phyloP scores from a whole-genome alignment of 2,888 invertebrate genomes.

The Siphlonurus alternatus region DNA sequence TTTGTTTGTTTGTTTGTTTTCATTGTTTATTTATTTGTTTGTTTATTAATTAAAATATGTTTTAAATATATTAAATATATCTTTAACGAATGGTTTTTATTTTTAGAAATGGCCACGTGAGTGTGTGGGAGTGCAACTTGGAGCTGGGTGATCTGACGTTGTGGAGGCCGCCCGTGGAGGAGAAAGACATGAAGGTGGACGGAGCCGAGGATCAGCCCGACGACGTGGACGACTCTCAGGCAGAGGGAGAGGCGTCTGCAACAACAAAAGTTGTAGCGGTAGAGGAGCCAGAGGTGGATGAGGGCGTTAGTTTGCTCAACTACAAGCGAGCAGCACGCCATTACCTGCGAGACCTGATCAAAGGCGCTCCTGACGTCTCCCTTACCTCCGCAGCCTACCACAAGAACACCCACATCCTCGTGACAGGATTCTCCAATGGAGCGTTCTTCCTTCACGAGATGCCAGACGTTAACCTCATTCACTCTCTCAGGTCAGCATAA shows the following conservation, averaged over 20 bases:
- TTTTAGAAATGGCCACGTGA: conserved; percentile 59
- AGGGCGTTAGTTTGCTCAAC: conserved; percentile 26
- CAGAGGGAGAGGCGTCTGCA: conserved; percentile 18
- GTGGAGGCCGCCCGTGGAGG: conserved; percentile 28
- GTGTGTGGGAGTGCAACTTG: conserved; percentile 72
- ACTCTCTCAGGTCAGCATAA: conserved; percentile 49
- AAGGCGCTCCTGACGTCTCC: conserved; percentile 39
- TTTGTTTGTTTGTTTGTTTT: too few relatives aligned
- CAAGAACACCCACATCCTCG: conserved; percentile 56
- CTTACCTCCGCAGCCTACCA: conserved; percentile 77
- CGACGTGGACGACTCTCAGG: conserved; percentile 17
- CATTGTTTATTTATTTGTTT: too few relatives aligned
- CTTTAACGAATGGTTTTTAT: not conserved
- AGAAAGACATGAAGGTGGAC: conserved; percentile 15
- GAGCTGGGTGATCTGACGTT: conserved; percentile 48
- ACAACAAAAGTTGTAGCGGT: conserved; percentile 22
- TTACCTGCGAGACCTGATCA: conserved; percentile 55
- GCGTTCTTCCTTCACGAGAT: conserved; percentile 87
- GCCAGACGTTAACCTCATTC: conserved; percentile 84
- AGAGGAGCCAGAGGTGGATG: conserved; percentile 25
- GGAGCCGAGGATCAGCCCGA: conserved; percentile 21
- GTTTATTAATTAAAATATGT: too few relatives aligned
- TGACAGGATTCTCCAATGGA: conserved; percentile 82
- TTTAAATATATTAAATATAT: not conserved
- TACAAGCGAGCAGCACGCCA: conserved; percentile 57